Evolutionary conservation across 2,888 invertebrate genomes (phyloP).

Genomic region (Aphodius sticticus): DNA sequence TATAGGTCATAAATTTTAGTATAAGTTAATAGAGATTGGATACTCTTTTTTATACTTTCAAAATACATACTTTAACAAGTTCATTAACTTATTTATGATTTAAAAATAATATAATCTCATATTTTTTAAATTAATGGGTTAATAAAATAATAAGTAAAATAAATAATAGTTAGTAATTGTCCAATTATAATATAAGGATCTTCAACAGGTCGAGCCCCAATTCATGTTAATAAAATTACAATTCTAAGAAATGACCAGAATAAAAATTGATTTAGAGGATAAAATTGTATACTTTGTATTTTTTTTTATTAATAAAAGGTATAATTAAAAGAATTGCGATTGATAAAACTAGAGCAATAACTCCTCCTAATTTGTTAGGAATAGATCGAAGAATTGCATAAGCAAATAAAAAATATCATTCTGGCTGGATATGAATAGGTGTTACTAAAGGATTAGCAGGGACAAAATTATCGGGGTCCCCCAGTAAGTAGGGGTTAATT

Average conservation of each 20-base stretch:
- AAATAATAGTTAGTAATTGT: constrained; percentile 68
- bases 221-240: constrained; percentile 74
- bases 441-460: constrained; percentile 74
- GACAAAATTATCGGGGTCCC: constrained; percentile 79
- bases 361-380: constrained; percentile 81
- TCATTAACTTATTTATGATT: constrained; percentile 65
- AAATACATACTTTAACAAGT: constrained; percentile 73
- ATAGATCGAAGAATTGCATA: constrained; percentile 83
- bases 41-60: constrained; percentile 73
- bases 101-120: constrained; percentile 65
- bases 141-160: constrained; percentile 67
- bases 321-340: constrained; percentile 65
- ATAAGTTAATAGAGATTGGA: constrained; percentile 67
- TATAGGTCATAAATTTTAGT: constrained; percentile 55
- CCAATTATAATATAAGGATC: constrained; percentile 69
- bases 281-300: constrained; percentile 46
- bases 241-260: constrained; percentile 67
- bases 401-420: constrained; percentile 86
- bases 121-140: constrained; percentile 63
- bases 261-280: constrained; percentile 67
- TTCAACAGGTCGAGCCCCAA: constrained; percentile 75
- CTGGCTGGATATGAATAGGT: constrained; percentile 79
- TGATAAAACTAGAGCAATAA: constrained; percentile 69
- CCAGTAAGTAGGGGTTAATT: constrained; percentile 67
- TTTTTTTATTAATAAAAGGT: no score